These are phyloP conservation scores for Lepidurus couesii DNA, from an alignment of 1,140 invertebrate genomes.

Conservation along the genomic window DNA sequence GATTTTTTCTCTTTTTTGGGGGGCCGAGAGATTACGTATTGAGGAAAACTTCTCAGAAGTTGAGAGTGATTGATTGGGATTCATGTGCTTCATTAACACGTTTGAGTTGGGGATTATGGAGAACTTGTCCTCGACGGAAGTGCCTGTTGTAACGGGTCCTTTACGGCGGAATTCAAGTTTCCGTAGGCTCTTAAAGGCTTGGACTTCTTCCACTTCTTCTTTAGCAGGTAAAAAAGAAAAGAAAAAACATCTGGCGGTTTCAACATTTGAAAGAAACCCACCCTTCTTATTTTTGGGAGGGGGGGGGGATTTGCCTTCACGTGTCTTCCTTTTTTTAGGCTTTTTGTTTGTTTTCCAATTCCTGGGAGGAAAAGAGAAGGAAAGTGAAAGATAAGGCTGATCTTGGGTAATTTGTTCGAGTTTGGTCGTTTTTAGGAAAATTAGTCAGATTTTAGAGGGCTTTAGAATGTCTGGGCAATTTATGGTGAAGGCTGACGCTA, in stretches of 20 bases:
- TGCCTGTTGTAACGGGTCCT: slow-evolving; percentile 24
- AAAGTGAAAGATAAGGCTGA: background rate
- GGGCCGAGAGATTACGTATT: background rate
- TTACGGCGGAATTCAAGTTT: slow-evolving; percentile 33
- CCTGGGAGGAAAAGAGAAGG: background rate
- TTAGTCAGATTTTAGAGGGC: too few species aligned
- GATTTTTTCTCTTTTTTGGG: background rate
- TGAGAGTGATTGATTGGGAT: background rate
- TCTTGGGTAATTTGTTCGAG: too few species aligned
- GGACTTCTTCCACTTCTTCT: slow-evolving; percentile 17
- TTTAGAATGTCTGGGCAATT: too few species aligned
- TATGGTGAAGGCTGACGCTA: too few species aligned
- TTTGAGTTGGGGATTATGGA: background rate
- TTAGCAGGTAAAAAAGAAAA: background rate
- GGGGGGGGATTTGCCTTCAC: too few species aligned
- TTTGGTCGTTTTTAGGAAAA: too few species aligned
- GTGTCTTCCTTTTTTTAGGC: background rate
- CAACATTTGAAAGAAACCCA: too few species aligned
- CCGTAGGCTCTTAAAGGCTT: slow-evolving; percentile 32
- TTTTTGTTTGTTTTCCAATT: slow-evolving; percentile 26
- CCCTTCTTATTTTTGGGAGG: too few species aligned
- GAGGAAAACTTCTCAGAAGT: background rate
- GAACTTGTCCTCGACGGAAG: background rate
- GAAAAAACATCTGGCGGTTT: background rate
- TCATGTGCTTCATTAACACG: slow-evolving; percentile 7